Evolutionary conservation across 2,888 invertebrate species (phyloP).

Genomic region (Noctuana brunneofusca): DNA sequence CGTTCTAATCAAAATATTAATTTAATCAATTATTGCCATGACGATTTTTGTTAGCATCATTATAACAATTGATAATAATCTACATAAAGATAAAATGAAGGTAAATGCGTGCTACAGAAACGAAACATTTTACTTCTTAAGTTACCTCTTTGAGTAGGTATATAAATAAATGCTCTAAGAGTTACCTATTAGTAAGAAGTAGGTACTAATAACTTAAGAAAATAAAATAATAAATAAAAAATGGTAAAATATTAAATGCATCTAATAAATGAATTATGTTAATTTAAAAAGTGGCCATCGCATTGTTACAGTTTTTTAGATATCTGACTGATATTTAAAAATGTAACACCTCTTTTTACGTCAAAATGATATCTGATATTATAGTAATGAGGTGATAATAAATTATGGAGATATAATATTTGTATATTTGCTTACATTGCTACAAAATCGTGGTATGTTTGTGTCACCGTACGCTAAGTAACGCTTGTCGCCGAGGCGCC

Average conservation of each 20-base stretch:
- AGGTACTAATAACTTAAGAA: too few relatives aligned
- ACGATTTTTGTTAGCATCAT: background rate
- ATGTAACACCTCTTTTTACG: slow-evolving; percentile 6
- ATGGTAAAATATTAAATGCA: too few relatives aligned
- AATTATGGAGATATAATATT: slow-evolving; percentile 4
- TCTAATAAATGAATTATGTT: background rate
- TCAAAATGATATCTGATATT: background rate
- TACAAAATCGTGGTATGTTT: slow-evolving; percentile 52
- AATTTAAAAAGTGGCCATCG: background rate
- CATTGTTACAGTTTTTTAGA: background rate
- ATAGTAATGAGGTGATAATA: slow-evolving; percentile 18
- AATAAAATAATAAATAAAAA: too few relatives aligned
- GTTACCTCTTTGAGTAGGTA: too few relatives aligned
- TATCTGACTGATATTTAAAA: background rate
- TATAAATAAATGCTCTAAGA: too few relatives aligned
- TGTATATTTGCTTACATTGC: slow-evolving; percentile 45
- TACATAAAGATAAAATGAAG: background rate
- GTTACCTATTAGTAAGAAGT: too few relatives aligned
- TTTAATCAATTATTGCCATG: slow-evolving; percentile 9
- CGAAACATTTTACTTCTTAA: too few relatives aligned
- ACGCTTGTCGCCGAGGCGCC: slow-evolving; percentile 45
- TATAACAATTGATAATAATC: background rate
- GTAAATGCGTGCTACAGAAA: background rate
- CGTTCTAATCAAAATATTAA: background rate
- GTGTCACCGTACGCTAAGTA: slow-evolving; percentile 61